Base-by-base conservation (phyloP, 2,797 vertebrate species). In the Thaleichthys pacificus region DNA sequence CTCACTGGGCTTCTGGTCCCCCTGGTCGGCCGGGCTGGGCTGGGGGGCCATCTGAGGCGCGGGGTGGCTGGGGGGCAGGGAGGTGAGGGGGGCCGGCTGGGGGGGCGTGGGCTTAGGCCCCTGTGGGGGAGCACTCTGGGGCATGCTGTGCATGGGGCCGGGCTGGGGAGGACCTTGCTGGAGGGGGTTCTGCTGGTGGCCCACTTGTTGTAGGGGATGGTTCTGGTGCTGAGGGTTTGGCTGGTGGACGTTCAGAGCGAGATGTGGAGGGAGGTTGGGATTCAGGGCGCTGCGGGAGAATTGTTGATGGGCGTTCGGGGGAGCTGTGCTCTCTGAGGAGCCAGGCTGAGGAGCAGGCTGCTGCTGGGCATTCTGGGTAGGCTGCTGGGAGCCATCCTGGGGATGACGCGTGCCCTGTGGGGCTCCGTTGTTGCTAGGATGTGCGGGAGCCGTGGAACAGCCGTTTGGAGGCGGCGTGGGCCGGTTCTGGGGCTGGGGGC, bases 51-150 rank as follows among this genome's bases (percentile, higher is more conserved):
- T 77, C 5, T 89, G 84, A 1, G 88, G 87, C 7, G 84, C 65
- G 26, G 93, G 91, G 54, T 93, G 91, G 72, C 90, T 91, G 21
- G 90, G 89, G 21, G 90, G 88, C 61, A 91, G 74, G 71, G 90
- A 90, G 11, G 88, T 88, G 35, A 89, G 85, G 4, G 90, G 87
- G 24, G 86, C 77, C 30, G 91, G 91, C 47, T 91, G 91, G 66
- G 82, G 86, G 30, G 80, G 81, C 49, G 73, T 88, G 4, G 51
- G 51, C 17, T 17, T 17, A 17, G 51, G 51, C 51, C 80, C 80
- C 66, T 86, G 87, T 38, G 75, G 62, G 21, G 76, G 75, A 51
- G 70, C 66, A 51, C 70, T 67, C 35, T 88, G 89, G 0, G 86
- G 85, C 79, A 77, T 86, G 26, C 86, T 87, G 19, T 86, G 88